phyloP scores from a whole-genome alignment of 2,888 invertebrate species.

The Caenorhabditis macrosperma region DNA sequence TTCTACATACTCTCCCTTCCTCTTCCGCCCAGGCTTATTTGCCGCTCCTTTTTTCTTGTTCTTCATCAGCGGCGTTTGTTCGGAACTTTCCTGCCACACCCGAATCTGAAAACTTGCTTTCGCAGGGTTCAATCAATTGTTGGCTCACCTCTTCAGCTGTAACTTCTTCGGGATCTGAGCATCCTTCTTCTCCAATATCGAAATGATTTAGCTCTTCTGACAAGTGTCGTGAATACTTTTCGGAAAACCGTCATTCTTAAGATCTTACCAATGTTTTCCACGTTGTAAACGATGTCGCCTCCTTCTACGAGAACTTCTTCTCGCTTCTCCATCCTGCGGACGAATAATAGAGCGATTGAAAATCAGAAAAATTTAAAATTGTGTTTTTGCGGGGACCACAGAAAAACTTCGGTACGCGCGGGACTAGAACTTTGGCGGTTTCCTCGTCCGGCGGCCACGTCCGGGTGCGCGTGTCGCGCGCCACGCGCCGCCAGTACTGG shows the following conservation, averaged over 20 bases:
- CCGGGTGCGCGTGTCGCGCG: too few species aligned
- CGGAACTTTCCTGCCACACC: conserved; percentile 20
- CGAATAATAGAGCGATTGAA: not conserved
- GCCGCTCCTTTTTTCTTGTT: conserved; percentile 5
- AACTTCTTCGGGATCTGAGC: conserved; percentile 53
- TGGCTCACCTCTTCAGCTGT: conserved; percentile 46
- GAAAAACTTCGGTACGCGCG: not conserved
- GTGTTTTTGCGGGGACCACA: not conserved
- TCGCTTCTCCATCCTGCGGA: conserved; percentile 19
- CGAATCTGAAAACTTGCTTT: conserved; percentile 14
- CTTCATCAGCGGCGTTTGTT: not conserved
- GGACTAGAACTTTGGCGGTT: too few species aligned
- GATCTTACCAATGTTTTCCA: conserved; percentile 46
- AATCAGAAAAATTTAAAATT: not conserved
- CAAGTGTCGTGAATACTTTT: too few species aligned
- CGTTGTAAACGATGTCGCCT: conserved; percentile 42
- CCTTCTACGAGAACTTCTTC: conserved; percentile 36
- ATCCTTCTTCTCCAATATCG: conserved; percentile 61
- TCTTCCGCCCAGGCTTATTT: conserved; percentile 18
- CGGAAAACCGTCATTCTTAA: too few species aligned
- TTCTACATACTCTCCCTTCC: conserved; percentile 41
- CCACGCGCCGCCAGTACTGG: too few species aligned
- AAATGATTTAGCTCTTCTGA: conserved; percentile 65
- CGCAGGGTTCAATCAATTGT: not conserved
- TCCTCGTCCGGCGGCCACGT: too few species aligned